A percentile compares a stretch with the other conserved stretches of the same genome.
These are phyloP conservation scores for Ditylenchus weischeri DNA, from an alignment of 2,888 invertebrate species.

Conservation along the genomic window DNA sequence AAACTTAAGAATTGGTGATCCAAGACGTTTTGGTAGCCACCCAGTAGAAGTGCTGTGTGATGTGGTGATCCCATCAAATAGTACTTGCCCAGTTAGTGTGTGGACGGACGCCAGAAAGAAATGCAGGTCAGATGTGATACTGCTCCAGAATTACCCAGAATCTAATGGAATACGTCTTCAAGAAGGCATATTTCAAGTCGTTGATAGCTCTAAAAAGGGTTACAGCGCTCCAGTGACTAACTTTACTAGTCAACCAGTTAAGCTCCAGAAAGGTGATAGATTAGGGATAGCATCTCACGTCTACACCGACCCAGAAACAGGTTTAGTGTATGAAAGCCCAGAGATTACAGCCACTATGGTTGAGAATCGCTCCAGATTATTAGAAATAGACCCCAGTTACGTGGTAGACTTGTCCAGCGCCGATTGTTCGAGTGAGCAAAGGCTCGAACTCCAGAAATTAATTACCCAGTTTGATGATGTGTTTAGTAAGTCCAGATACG, in stretches of 20 bases:
- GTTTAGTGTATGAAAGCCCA: constrained; percentile 8
- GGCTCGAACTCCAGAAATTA: constrained; percentile 18
- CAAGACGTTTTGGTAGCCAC: not conserved
- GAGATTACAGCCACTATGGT: not conserved
- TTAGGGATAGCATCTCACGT: not conserved
- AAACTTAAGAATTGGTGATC: not conserved
- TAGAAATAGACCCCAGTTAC: constrained; percentile 17
- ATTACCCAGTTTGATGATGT: constrained; percentile 27
- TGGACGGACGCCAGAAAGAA: not conserved
- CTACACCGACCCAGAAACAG: not conserved
- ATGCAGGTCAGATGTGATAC: not conserved
- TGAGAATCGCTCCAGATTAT: not conserved
- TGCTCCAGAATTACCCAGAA: not conserved
- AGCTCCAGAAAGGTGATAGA: not conserved
- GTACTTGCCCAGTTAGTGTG: not conserved
- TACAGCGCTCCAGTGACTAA: too few relatives aligned
- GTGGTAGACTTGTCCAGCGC: constrained; percentile 16
- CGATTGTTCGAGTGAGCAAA: not conserved
- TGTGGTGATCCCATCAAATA: not conserved
- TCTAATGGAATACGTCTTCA: too few relatives aligned
- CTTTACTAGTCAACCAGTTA: not conserved
- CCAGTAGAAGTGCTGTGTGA: not conserved
- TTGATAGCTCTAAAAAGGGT: too few relatives aligned
- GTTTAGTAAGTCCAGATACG: constrained; percentile 34
- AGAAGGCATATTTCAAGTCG: too few relatives aligned